phyloP scores from a whole-genome alignment of 2,113 vertebrate species.

The Ctenodactylus gundi region DNA sequence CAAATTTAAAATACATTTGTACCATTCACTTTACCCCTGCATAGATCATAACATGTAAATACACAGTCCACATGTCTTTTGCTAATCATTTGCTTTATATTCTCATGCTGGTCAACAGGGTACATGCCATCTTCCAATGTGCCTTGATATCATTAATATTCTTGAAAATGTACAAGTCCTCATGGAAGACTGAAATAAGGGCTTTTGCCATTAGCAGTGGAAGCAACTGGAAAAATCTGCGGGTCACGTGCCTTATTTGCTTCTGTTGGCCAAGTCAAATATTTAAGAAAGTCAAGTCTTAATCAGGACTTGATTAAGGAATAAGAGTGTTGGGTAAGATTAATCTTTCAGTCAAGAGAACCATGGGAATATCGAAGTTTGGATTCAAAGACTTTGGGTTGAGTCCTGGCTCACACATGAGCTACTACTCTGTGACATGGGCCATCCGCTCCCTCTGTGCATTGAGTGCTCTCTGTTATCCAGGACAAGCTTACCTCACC shows the following conservation, averaged over 20 bases:
- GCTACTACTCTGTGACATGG: too few species aligned
- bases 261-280: neutral
- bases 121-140: neutral
- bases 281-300: neutral
- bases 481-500: neutral
- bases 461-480: neutral
- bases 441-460: neutral
- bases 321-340: neutral
- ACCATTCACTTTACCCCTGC: conserved; percentile 10
- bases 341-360: neutral
- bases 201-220: neutral
- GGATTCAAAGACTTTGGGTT: neutral
- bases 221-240: neutral
- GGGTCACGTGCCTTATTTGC: neutral
- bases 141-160: neutral
- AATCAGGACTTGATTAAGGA: neutral
- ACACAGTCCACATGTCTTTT: neutral
- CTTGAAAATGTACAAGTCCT: neutral
- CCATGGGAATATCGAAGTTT: neutral
- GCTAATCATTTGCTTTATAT: conserved; percentile 14
- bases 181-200: neutral
- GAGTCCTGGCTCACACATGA: rapidly evolving
- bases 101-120: neutral
- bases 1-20: conserved; percentile 63
- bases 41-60: conserved; percentile 48